Base-by-base conservation (phyloP, 2,113 vertebrate genomes). In the Antigone vipio region DNA sequence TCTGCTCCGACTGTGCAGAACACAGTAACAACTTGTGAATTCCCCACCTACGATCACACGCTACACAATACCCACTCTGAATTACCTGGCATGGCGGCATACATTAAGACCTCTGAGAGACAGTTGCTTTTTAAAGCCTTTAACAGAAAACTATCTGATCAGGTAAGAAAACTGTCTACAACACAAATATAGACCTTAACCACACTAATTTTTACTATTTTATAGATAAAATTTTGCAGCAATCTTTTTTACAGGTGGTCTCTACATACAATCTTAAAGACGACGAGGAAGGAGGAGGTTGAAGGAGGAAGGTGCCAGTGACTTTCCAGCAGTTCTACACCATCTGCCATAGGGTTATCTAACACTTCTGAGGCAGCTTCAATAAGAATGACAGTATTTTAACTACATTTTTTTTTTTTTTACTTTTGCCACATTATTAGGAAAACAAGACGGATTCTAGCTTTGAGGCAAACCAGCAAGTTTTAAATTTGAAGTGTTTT, bases 1-100 rank as follows among this genome's bases (percentile, higher is more conserved):
- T 69, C 63, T 69, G 66, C 59, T 85, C 55, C 0, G 0, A 34
- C 50, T 49, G 23, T 6, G 45, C 53, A 90, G 40, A 93, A 32
- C 11, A 9, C 17, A 45, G 47, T 5, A 89, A 42, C 30, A 40
- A 26, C 50, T 42, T 49, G 20, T 30, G 5, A 85, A 76, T 34
- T 50, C 53, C 45, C 53, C 32, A 68, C 44, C 49, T n/a, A 29
- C 2, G 3, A 56, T 12, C 16, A 52, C 9, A 42, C 0, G 0
- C 23, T 35, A 44, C 15, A 14, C 11, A 80, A 35, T 47, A 34
- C 9, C 18, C 32, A 30, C 42, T 35, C 8, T 0, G 9, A 85
- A 56, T 19, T 38, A 91, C 50, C 81, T 42, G 72, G 9, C 7
- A 26, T 0, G 8, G 62, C 52, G 26, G 22, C 42, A 63, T 20